Evolutionary conservation across 2,888 invertebrate genomes (phyloP).

Genomic region (Merodon equestris): DNA sequence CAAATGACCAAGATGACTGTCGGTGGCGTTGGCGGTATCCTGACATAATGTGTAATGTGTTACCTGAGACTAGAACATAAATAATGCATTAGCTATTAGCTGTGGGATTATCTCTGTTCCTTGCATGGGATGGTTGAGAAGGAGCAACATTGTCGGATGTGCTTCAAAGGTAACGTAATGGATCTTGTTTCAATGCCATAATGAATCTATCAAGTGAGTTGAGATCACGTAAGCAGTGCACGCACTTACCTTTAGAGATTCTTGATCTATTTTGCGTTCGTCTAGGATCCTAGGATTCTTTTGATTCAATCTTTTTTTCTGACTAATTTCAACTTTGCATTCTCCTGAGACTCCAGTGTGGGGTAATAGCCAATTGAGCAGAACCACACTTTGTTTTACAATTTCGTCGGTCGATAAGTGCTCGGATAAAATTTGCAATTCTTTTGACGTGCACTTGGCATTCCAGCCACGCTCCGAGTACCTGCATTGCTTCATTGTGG

Average conservation of each 20-base stretch:
- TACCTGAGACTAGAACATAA: conserved; percentile 50
- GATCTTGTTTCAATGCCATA: not conserved
- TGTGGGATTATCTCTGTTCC: conserved; percentile 31
- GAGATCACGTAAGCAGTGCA: conserved; percentile 24
- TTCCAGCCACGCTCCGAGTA: conserved; percentile 58
- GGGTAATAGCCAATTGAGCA: too few species aligned
- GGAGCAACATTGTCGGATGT: conserved; percentile 4
- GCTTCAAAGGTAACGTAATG: conserved; percentile 3
- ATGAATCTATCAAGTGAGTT: conserved; percentile 2
- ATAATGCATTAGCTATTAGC: conserved; percentile 59
- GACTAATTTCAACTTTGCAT: too few species aligned
- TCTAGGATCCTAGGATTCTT: too few species aligned
- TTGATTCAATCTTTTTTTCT: too few species aligned
- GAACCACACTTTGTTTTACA: too few species aligned
- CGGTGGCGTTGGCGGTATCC: conserved; percentile 42
- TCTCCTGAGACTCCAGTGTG: too few species aligned
- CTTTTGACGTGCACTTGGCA: conserved; percentile 54
- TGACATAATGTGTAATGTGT: conserved; percentile 1
- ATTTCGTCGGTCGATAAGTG: too few species aligned
- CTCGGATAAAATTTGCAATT: conserved; percentile 43
- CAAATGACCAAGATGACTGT: not conserved
- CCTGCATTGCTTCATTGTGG: conserved; percentile 50
- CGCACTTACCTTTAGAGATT: not conserved
- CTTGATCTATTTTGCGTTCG: too few species aligned
- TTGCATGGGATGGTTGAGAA: not conserved